A percentile compares a stretch with the other conserved stretches of the same genome.
Evolutionary conservation across 2,113 vertebrate genomes (phyloP).

Genomic region (Aramus guarauna): DNA sequence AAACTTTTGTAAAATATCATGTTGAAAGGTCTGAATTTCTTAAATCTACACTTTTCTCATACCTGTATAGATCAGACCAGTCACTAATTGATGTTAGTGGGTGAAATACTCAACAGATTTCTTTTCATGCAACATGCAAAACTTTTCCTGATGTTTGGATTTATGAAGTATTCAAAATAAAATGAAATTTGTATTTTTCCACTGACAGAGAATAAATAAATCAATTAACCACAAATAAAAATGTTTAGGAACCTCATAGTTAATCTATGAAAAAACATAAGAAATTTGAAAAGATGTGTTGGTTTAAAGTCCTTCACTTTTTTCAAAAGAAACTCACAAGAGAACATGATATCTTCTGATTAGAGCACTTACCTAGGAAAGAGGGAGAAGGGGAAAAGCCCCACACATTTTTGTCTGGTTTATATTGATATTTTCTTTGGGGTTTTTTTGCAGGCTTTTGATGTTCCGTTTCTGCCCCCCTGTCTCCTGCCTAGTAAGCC

Average conservation of each 20-base stretch:
- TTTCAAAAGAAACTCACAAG: neutral
- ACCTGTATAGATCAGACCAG: neutral
- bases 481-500: rapidly evolving
- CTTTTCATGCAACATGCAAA: neutral
- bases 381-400: neutral
- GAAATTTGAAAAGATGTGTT: neutral
- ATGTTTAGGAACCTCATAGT: neutral
- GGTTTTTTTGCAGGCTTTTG: neutral
- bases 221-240: neutral
- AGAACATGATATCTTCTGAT: neutral
- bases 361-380: neutral
- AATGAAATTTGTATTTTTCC: neutral
- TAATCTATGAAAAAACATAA: neutral
- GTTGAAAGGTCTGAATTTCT: neutral
- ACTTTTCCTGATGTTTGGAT: neutral
- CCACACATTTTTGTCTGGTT: neutral
- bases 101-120: neutral
- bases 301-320: neutral
- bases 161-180: neutral
- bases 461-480: neutral
- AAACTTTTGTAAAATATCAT: neutral
- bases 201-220: neutral
- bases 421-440: neutral
- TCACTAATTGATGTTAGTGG: neutral
- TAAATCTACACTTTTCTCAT: neutral